Base-by-base conservation (phyloP, 2,888 invertebrate genomes). In the Drosophila aldrichi region DNA sequence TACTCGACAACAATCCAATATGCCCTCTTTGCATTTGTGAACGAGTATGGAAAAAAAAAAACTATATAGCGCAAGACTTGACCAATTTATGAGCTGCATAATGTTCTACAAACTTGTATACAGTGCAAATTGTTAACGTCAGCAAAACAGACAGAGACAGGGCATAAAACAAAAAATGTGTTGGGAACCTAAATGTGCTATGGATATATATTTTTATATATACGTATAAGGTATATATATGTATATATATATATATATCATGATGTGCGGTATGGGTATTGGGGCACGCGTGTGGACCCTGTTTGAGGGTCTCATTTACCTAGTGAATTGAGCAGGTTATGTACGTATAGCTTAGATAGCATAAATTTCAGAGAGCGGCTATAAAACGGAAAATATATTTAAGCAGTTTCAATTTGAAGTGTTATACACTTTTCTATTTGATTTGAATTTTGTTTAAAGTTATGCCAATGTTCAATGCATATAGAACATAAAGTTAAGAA, bases 111-210 rank as follows among this genome's bases (percentile, higher is more conserved):
- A 51, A 55, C 41, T 69, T 54, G 46, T 22, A 67, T 41, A 46
- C 34, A 48, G 20, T 29, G 38, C 25, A 51, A 72, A 67, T 51
- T 70, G 72, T 55, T 54, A 49, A 71, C 70, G 83, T 77, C 77
- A 86, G 74, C 86, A 70, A 49, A 61, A 74, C 67, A 63, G 71
- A 72, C 71, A 61, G 62, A 70, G 64, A 62, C 68, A 70, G 46
- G 59, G 57, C 34, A 51, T 3, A 61, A 64, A 34, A 40, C 49
- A 51, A 36, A 66, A 70, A 54, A 34, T 12, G 36, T 63, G 40
- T 66, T 77, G 67, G 61, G 70, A 77, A 67, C 66, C 41, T 18
- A 59, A 61, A 54, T 38, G 36, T 38, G 52, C 22, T 40, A 52
- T 51, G 34, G 2, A 29, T 16, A 25, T 25, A 25, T 1, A 8